A percentile compares a stretch with the other conserved stretches of the same genome.
Evolutionary conservation across 2,797 vertebrate genomes (phyloP).

Genomic region (Danio aesculapii): DNA sequence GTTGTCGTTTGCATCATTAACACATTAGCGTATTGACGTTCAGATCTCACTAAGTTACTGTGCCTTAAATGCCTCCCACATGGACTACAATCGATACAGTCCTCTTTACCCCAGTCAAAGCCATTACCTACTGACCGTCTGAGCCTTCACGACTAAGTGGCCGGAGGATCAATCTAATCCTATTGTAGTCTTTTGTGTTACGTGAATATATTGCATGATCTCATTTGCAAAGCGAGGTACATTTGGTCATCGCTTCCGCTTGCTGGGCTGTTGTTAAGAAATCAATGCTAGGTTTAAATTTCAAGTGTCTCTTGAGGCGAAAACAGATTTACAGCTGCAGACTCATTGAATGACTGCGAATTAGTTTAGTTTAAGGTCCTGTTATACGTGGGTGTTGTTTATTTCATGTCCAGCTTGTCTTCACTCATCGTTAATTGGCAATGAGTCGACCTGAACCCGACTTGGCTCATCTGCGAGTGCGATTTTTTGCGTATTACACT

Average conservation of each 20-base stretch:
- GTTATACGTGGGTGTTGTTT: not conserved
- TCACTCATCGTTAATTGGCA: not conserved
- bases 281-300: slow-evolving; percentile 31
- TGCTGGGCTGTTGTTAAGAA: not conserved
- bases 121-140: slow-evolving; percentile 3
- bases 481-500: slow-evolving; percentile 72
- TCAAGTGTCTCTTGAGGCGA: not conserved
- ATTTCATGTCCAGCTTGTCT: not conserved
- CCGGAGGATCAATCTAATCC: slow-evolving; percentile 25
- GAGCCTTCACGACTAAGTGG: not conserved
- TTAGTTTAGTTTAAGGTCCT: not conserved
- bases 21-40: slow-evolving; percentile 43
- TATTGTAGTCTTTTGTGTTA: not conserved
- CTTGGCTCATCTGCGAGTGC: slow-evolving; percentile 69
- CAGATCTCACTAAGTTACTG: slow-evolving; percentile 11
- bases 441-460: slow-evolving; percentile 67
- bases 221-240: not conserved
- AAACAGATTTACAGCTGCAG: not conserved
- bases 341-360: not conserved
- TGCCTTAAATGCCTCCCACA: slow-evolving; percentile 8
- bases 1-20: slow-evolving; percentile 42
- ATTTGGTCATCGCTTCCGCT: not conserved
- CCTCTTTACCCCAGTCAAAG: slow-evolving; percentile 1
- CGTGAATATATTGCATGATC: not conserved
- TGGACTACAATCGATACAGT: slow-evolving; percentile 25